These are phyloP conservation scores for Temnothorax longispinosus DNA, from an alignment of 1,140 invertebrate genomes.

Conservation along the genomic window DNA sequence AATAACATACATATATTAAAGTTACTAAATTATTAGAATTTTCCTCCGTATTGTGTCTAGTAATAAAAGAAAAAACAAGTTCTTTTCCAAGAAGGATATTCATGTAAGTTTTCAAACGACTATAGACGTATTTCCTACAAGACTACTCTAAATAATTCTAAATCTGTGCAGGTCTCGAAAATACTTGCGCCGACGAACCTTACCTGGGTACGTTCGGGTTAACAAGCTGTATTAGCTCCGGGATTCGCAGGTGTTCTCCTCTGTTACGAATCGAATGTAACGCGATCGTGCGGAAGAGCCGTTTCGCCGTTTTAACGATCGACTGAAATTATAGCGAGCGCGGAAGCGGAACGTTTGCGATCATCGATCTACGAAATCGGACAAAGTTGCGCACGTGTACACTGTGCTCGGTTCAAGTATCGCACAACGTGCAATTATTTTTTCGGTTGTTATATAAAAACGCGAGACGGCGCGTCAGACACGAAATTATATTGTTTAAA, in stretches of 20 bases:
- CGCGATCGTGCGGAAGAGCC: slow-evolving; percentile 40
- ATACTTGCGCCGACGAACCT: not conserved
- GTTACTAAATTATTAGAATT: not conserved
- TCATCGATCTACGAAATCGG: not conserved
- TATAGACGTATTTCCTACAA: not conserved
- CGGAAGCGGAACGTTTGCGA: slow-evolving; percentile 22
- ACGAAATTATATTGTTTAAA: not conserved
- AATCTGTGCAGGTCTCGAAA: not conserved
- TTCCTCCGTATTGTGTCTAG: not conserved
- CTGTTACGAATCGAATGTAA: slow-evolving; percentile 29
- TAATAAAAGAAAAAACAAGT: not conserved
- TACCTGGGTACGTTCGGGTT: not conserved
- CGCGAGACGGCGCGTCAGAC: not conserved
- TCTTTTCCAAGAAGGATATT: not conserved
- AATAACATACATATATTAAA: not conserved
- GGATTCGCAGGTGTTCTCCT: slow-evolving; percentile 14
- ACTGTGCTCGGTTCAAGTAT: not conserved
- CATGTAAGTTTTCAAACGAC: not conserved
- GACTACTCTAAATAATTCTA: not conserved
- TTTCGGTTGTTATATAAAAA: not conserved
- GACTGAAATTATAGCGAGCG: slow-evolving; percentile 27
- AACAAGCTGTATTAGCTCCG: not conserved
- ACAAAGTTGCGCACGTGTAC: not conserved
- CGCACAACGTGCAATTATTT: not conserved
- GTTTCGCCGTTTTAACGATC: slow-evolving; percentile 35